These are phyloP conservation scores for Phallusia fumigata DNA, from an alignment of 23 tunicate genomes.

Conservation along the genomic window DNA sequence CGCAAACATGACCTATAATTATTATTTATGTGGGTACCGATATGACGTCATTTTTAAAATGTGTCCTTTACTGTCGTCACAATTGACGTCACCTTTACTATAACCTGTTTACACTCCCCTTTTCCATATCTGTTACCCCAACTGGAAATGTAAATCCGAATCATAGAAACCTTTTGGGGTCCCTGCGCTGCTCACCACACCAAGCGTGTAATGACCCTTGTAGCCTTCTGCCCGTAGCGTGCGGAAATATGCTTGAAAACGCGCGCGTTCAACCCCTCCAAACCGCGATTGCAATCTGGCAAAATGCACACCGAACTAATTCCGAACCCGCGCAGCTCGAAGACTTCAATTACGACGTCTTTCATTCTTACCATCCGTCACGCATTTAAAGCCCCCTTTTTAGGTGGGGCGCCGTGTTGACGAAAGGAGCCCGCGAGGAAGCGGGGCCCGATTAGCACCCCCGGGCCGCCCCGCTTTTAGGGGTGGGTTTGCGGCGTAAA, in stretches of 20 bases:
- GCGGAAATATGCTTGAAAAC: neutral
- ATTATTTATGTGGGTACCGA: too few species aligned
- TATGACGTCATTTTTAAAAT: too few species aligned
- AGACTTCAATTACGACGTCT: constrained; percentile 1
- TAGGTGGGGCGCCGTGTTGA: constrained; percentile 3
- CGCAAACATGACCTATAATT: too few species aligned
- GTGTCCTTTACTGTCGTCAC: too few species aligned
- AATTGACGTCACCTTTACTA: too few species aligned
- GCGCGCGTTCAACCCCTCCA: neutral
- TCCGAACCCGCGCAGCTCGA: neutral
- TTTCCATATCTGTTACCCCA: too few species aligned
- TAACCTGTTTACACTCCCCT: too few species aligned
- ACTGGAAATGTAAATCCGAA: too few species aligned
- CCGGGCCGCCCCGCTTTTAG: neutral
- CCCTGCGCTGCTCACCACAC: too few species aligned
- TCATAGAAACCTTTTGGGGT: too few species aligned
- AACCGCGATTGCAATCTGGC: neutral
- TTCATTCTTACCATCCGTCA: neutral
- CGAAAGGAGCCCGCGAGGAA: neutral
- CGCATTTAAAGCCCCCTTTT: constrained; percentile 4
- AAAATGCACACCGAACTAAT: neutral
- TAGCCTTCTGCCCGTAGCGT: too few species aligned
- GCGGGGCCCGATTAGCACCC: neutral
- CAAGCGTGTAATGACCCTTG: too few species aligned
- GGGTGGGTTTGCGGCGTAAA: neutral